phyloP scores from a whole-genome alignment of 2,888 invertebrate genomes.

The Aquatica leii region DNA sequence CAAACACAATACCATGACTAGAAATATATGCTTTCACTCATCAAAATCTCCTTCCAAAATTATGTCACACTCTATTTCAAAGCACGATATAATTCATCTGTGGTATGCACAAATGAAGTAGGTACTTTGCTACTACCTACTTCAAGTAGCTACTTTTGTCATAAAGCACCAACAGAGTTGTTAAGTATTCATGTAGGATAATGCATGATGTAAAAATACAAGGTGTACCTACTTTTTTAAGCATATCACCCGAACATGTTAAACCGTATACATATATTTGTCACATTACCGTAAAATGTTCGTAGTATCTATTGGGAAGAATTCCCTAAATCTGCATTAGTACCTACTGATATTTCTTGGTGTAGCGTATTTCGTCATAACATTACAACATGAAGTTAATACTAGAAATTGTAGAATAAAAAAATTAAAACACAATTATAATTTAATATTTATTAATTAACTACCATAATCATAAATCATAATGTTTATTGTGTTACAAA shows the following conservation, averaged over 20 bases:
- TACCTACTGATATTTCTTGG: background rate
- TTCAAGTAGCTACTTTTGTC: background rate
- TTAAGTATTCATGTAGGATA: background rate
- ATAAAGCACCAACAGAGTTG: background rate
- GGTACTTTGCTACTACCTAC: background rate
- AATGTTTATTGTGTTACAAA: no score
- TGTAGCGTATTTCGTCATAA: background rate
- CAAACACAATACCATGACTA: background rate
- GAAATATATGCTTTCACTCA: background rate
- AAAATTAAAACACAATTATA: no score
- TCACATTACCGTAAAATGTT: no score
- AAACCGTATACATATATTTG: background rate
- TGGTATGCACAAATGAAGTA: background rate
- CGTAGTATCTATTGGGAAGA: no score
- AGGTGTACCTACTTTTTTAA: background rate
- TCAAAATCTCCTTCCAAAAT: background rate
- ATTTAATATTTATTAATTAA: no score
- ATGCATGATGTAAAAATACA: background rate
- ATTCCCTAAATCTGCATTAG: no score
- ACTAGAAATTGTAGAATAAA: no score
- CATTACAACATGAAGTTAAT: background rate
- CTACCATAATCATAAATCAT: no score
- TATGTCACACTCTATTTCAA: background rate
- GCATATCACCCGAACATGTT: background rate
- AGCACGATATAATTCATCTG: background rate